Conservation (phyloP, 2,113 vertebrate genomes). For the Peromyscus leucopus region DNA sequence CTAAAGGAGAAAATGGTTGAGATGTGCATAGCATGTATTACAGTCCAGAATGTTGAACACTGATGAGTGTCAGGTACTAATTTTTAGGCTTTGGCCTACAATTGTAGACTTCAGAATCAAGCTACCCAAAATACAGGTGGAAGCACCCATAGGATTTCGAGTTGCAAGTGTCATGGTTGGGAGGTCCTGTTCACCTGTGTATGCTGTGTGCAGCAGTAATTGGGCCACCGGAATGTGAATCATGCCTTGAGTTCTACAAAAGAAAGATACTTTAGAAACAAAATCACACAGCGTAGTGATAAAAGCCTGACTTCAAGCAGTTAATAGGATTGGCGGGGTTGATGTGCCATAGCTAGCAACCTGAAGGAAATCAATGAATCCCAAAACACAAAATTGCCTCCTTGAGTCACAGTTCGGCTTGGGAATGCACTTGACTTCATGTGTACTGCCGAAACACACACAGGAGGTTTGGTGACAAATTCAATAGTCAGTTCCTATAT, state of each 20-base stretch:
- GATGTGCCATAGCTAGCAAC: neutral
- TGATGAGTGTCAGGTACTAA: neutral
- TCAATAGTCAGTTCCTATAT: neutral
- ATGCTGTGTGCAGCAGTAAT: fast-evolving
- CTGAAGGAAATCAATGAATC: neutral
- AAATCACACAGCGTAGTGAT: neutral
- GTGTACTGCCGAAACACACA: neutral
- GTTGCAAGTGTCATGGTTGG: neutral
- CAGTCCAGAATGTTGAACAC: neutral
- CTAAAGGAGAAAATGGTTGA: neutral
- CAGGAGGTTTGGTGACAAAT: neutral
- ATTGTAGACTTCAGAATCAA: neutral
- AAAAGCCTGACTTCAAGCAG: neutral
- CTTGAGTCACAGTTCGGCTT: neutral
- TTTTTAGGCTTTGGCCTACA: neutral
- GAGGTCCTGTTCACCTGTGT: too few relatives aligned
- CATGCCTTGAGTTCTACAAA: neutral
- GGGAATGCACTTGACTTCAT: neutral
- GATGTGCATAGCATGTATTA: neutral
- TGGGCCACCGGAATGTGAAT: too few relatives aligned
- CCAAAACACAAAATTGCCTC: neutral
- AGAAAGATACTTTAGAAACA: neutral
- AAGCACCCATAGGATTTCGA: neutral
- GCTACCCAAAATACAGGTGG: neutral
- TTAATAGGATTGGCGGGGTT: neutral